phyloP scores from a whole-genome alignment of 2,113 vertebrate genomes.

The Tyto alba region DNA sequence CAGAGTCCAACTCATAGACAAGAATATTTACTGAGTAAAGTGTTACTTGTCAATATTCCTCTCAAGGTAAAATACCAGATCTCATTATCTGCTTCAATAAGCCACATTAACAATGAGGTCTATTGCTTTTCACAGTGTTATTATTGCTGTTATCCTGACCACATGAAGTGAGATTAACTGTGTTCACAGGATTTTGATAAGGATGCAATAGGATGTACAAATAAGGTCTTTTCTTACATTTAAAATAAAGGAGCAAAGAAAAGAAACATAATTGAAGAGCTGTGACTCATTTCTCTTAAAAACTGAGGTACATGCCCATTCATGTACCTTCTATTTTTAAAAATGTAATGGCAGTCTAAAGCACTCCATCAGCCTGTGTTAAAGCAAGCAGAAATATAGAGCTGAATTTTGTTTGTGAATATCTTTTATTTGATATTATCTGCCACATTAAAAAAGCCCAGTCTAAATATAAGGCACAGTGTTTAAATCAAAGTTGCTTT shows the following conservation, averaged over 20 bases:
- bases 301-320: conserved; percentile 22
- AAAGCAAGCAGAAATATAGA: neutral
- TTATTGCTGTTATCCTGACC: neutral
- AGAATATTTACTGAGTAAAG: neutral
- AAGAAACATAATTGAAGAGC: neutral
- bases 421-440: neutral
- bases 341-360: neutral
- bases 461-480: neutral
- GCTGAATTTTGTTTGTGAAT: neutral
- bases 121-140: conserved; percentile 3
- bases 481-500: neutral
- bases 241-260: neutral
- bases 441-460: neutral
- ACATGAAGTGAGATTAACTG: neutral
- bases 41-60: conserved; percentile 9
- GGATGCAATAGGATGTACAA: neutral
- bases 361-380: neutral
- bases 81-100: conserved; percentile 27
- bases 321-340: conserved; percentile 15
- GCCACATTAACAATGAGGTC: neutral
- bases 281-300: conserved; percentile 24
- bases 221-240: neutral
- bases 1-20: neutral
- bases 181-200: neutral
- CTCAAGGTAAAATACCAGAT: conserved; percentile 3